Base-by-base conservation (phyloP, 2,888 invertebrate species). In the Caenorhabditis imperialis region DNA sequence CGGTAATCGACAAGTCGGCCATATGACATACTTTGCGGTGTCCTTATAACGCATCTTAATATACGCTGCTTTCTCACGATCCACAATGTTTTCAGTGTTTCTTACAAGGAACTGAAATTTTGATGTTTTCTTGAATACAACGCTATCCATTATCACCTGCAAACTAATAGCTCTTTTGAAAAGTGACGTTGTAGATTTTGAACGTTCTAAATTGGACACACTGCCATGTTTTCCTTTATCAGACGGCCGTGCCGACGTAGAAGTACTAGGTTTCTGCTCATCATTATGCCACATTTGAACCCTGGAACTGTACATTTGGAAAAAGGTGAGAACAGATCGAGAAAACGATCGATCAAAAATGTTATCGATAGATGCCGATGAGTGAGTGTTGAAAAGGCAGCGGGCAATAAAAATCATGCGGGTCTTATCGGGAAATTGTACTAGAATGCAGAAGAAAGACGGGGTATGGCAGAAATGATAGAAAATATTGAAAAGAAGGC, bases 21-120 rank as follows among this genome's bases (percentile, higher is more conserved):
- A 82, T 18, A 82, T 81, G 22, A 82, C 78, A 33, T 67, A 50
- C 50, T 81, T 82, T 10, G 82, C 47, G 8, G 73, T 79, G 60
- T 82, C 82, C 42, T 78, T 79, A 61, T 82, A 82, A 7, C 82
- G 57, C 74, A 82, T 62, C 37, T 79, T 78, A 42, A 82, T 82
- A 42, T 67, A 65, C 27, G 78, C 79, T 8, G 73, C 73, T 22
- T 77, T 53, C 42, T 78, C 77, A 5, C 60, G 54, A 35, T 78
- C 67, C 12, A 75, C 58, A 5, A 63, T 22, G 27, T 53, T 69
- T 23, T 75, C 77, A 6, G 62, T 33, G 40, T 77, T 73, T 57
- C 55, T 70, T 18, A 58, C 60, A 16, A 81, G 67, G 58, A 81
- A 79, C 81, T 81, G 60, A 22, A 78, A 70, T 16, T n/a, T n/a